Evolutionary conservation across 2,888 invertebrate species (phyloP).

Genomic region (Patella caerulea): DNA sequence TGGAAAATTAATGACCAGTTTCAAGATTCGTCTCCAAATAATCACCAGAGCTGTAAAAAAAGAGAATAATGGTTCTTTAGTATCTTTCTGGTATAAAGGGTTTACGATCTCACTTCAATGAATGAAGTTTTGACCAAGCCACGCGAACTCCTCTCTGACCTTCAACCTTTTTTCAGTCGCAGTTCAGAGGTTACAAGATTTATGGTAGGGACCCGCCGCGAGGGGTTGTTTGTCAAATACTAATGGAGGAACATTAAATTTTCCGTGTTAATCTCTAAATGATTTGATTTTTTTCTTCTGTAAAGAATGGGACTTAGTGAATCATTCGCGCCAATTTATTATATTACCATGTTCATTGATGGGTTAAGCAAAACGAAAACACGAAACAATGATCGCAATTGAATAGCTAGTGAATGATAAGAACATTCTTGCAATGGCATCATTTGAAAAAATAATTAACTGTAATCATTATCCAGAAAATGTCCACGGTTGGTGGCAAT

Average conservation of each 20-base stretch:
- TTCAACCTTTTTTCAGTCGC: neutral
- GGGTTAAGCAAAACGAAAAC: too few relatives aligned
- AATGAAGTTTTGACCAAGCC: neutral
- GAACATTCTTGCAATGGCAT: too few relatives aligned
- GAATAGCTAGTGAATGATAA: too few relatives aligned
- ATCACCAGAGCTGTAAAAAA: slow-evolving; percentile 1
- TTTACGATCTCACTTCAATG: neutral
- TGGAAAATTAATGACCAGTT: slow-evolving; percentile 8
- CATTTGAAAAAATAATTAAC: too few relatives aligned
- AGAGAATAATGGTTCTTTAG: slow-evolving; percentile 8
- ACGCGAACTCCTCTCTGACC: slow-evolving; percentile 5
- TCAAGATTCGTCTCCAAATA: neutral
- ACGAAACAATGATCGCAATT: too few relatives aligned
- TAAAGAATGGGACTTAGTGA: too few relatives aligned
- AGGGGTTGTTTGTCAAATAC: slow-evolving; percentile 1
- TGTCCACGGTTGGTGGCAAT: too few relatives aligned
- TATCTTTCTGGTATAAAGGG: neutral
- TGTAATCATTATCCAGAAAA: too few relatives aligned
- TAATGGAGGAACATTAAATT: slow-evolving; percentile 5
- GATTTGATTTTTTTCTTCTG: neutral
- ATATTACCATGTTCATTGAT: too few relatives aligned
- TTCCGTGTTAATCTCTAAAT: slow-evolving; percentile 9
- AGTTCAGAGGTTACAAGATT: slow-evolving; percentile 6
- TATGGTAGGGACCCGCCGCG: slow-evolving; percentile 2
- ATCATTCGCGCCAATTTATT: too few relatives aligned